Evolutionary conservation across 2,113 vertebrate species (phyloP), one percentile per base, ranked within the genome.

Genomic region (Illadopsis cleaveri): DNA sequence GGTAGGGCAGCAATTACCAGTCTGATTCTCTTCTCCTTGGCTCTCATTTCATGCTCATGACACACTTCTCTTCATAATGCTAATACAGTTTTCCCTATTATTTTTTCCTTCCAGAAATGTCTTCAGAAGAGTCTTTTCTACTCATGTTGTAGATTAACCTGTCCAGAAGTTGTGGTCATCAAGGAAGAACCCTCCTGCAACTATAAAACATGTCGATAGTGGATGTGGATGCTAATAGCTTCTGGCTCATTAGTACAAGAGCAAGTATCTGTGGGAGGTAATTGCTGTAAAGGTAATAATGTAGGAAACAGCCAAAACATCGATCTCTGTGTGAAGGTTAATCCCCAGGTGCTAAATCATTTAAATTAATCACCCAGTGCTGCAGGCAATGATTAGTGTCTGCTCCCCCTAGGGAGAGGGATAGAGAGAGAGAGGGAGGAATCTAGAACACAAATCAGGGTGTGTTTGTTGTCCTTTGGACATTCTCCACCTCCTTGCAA

Each of bases 251-350:
- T 94, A 97, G 38, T 62, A 89, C 45, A 37, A 94, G 86, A 91
- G 53, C 73, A 79, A 93, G 78, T 84, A 17, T 79, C 94, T 87
- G 96, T 89, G 73, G 91, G 94, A 93, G 93, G 89, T 93, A 97
- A 96, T 91, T 97, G 95, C 91, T 93, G 61, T 87, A 68, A 82
- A 65, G 91, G 53, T 79, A 73, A 93, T 93, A 95, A 96, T 25
- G 81, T 68, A 96, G 73, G 70, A 96, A 96, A 91, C 90, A 96
- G 93, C 83, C 73, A 94, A 94, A 96, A 77, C 91, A 95, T 95
- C 23, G 15, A 94, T 96, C 83, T 96, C 61, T 48, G 31, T 89
- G 78, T 93, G 93, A 96, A 93, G 75, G 94, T 95, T 95, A 96
- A 94, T 94, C 84, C 73, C 70, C 61, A 92, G 93, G 86, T 89